Percentiles rank a stretch among this genome's conserved stretches.
Conservation (phyloP, 2,113 vertebrate genomes). For the Coracopsis vasa region DNA sequence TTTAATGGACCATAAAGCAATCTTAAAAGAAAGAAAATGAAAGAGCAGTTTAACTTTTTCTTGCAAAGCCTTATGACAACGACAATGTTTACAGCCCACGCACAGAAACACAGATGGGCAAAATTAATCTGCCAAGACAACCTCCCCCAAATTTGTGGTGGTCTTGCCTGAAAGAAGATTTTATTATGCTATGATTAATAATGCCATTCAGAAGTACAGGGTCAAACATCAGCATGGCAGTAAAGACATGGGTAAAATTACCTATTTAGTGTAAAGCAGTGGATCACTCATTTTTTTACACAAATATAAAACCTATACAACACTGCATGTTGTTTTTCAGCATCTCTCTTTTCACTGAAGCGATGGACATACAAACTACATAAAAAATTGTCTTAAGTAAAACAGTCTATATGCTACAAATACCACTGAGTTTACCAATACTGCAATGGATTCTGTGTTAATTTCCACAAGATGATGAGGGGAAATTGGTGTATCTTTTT, state of each 20-base stretch:
- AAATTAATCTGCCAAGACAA: constrained; percentile 24
- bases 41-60: neutral
- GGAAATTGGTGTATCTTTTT: neutral
- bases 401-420: neutral
- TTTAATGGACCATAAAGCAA: neutral
- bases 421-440: neutral
- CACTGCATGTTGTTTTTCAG: neutral
- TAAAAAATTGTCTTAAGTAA: neutral
- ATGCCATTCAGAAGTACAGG: neutral
- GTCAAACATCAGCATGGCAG: neutral
- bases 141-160: neutral
- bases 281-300: neutral
- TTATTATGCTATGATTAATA: neutral
- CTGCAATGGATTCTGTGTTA: neutral
- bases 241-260: neutral
- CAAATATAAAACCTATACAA: neutral
- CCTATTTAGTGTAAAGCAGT: neutral
- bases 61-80: neutral
- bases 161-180: neutral
- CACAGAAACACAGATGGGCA: neutral
- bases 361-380: neutral
- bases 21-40: neutral
- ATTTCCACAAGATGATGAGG: neutral
- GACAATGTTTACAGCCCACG: constrained; percentile 18
- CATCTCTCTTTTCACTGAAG: neutral